A percentile compares a stretch with the other conserved stretches of the same genome.
phyloP scores from a whole-genome alignment of 2,113 vertebrate species.

The Chloropsis cyanopogon region DNA sequence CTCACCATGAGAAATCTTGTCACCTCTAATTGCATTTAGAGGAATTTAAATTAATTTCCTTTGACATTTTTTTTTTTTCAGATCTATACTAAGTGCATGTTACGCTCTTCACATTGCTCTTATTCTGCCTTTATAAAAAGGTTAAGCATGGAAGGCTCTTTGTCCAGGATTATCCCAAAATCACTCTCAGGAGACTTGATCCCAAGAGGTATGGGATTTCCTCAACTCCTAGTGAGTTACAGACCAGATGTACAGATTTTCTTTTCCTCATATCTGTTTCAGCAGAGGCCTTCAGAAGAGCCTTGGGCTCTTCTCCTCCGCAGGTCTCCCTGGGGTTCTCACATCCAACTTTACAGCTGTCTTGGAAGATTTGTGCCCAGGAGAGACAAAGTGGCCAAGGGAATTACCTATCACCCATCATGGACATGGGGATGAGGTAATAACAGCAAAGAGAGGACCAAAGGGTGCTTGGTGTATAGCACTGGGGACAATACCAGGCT shows the following conservation, averaged over 20 bases:
- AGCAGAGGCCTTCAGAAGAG: background rate
- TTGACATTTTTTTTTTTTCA: conserved; percentile 59
- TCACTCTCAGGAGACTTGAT: background rate
- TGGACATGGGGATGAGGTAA: background rate
- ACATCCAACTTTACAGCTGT: background rate
- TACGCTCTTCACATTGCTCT: background rate
- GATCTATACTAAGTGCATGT: conserved; percentile 17
- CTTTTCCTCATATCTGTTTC: background rate
- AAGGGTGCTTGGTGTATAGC: background rate
- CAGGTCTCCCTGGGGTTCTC: background rate
- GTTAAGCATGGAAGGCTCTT: background rate
- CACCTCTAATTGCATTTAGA: conserved; percentile 57
- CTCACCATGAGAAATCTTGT: conserved; percentile 63
- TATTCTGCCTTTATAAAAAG: conserved; percentile 7
- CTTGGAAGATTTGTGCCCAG: background rate
- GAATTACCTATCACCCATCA: background rate
- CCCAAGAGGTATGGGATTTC: background rate
- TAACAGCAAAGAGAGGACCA: background rate
- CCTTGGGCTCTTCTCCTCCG: background rate
- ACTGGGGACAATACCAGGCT: background rate
- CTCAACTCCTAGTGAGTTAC: background rate
- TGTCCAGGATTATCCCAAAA: conserved; percentile 2
- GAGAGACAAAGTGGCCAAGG: background rate
- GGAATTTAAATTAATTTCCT: conserved; percentile 64
- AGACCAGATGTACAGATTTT: background rate